These are phyloP conservation scores for Zosterops hypoxanthus DNA, from an alignment of 2,113 vertebrate species.

Conservation along the genomic window DNA sequence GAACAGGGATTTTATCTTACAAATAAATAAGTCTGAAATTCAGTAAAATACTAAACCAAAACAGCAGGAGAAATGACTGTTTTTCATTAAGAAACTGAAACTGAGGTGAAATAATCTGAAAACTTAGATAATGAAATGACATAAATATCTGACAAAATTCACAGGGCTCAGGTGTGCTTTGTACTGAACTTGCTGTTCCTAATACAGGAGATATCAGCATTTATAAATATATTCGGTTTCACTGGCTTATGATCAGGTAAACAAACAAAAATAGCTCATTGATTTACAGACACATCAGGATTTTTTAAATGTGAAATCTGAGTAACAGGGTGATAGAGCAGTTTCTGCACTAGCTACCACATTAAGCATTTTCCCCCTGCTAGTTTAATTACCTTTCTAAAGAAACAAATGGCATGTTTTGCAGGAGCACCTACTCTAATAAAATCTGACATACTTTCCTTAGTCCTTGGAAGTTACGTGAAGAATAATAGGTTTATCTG, in stretches of 20 bases:
- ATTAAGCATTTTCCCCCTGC: not conserved
- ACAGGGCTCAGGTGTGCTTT: conserved; percentile 59
- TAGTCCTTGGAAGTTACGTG: not conserved
- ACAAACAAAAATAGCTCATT: conserved; percentile 58
- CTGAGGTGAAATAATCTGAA: conserved; percentile 28
- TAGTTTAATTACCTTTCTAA: not conserved
- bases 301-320: not conserved
- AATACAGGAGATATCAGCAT: not conserved
- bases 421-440: not conserved
- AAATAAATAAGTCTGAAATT: not conserved
- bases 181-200: not conserved
- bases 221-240: conserved; percentile 20
- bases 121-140: conserved; percentile 26
- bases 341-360: not conserved
- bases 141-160: conserved; percentile 32
- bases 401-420: not conserved
- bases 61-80: not conserved
- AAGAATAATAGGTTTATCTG: not conserved
- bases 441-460: not conserved
- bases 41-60: conserved; percentile 34
- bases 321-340: not conserved
- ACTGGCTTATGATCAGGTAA: not conserved
- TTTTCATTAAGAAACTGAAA: conserved; percentile 44
- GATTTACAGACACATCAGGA: not conserved
- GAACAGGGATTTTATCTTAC: not conserved